Evolutionary conservation across 1,140 invertebrate species (phyloP).

Genomic region (Microplitis demolitor): DNA sequence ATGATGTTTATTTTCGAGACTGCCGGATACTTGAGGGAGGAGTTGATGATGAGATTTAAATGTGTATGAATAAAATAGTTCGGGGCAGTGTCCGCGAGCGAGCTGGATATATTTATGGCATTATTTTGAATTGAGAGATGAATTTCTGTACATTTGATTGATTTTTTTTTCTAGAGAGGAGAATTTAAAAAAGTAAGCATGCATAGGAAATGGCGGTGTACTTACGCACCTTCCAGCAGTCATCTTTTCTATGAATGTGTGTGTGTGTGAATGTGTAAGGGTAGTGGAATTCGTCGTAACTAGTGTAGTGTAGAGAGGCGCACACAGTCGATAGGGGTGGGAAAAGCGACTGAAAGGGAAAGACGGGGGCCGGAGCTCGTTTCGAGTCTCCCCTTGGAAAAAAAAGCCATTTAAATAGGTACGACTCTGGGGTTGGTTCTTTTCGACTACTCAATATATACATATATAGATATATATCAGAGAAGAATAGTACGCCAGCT

Average conservation of each 20-base stretch:
- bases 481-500: slow-evolving; percentile 28
- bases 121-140: slow-evolving; percentile 9
- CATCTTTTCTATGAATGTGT: slow-evolving; percentile 24
- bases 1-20: background rate
- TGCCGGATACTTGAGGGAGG: background rate
- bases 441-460: slow-evolving; percentile 37
- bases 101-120: background rate
- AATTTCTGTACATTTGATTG: background rate
- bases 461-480: slow-evolving; percentile 3
- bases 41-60: background rate
- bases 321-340: slow-evolving; percentile 11
- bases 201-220: slow-evolving; percentile 40
- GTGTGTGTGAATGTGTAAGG: slow-evolving; percentile 27
- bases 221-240: slow-evolving; percentile 34
- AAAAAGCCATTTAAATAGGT: slow-evolving; percentile 61
- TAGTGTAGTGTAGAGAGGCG: slow-evolving; percentile 35
- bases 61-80: background rate
- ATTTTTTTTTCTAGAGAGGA: background rate
- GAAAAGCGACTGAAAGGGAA: slow-evolving; percentile 19
- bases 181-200: slow-evolving; percentile 32
- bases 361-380: slow-evolving; percentile 40
- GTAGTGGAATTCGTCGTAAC: slow-evolving; percentile 53
- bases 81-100: slow-evolving; percentile 10
- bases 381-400: slow-evolving; percentile 51
- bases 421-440: slow-evolving; percentile 43